Evolutionary conservation across 2,888 invertebrate species (phyloP), one percentile per base, ranked within the genome.

Genomic region (Heteromurus nitidus): DNA sequence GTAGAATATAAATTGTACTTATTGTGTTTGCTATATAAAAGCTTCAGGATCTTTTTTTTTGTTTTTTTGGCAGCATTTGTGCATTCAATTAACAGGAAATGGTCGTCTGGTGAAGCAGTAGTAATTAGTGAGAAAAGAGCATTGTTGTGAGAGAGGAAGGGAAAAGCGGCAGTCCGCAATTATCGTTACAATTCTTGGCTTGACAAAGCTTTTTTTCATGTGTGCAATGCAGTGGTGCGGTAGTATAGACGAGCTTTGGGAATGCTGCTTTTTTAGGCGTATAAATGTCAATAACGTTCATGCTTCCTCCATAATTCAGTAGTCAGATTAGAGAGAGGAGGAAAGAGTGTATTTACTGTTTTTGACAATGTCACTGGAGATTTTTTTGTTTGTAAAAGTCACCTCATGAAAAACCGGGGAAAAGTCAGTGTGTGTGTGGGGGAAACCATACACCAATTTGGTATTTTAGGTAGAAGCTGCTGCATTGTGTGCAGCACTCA

Each of bases 301-400:
- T 70, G 77, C 53, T 13, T 5, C 36, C n/a, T 70, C 70, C 62
- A 64, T 79, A 70, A 79, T 79, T 70, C 67, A 79, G 53, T 70
- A 64, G 64, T 36, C 55, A 70, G 79, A 79, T 79, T 70, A 76
- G 68, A 31, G 50, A 42, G 22, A 70, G 74, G 62, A 47, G n/a
- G n/a, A 60, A 69, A 76, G 69, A 76, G 76, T 76, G 76, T 58
- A 67, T 76, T 76, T 76, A 76, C 68, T 76, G 76, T 76, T 76
- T 76, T 76, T 76, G 76, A 76, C 76, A 70, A 70, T 79, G 69
- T 79, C 67, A 79, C 64, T 42, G 7, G 64, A 79, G 70, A 70
- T 79, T 79, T 70, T 42, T 69, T 55, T 47, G 60, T 44, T 67
- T 69, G 69, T 62, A 69, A 79, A 79, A 79, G 70, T 70, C 79